Evolutionary conservation across 92 coral and sea anemone genomes (phyloP), one percentile per base, ranked within the genome.

Genomic region (Siderastrea radians): DNA sequence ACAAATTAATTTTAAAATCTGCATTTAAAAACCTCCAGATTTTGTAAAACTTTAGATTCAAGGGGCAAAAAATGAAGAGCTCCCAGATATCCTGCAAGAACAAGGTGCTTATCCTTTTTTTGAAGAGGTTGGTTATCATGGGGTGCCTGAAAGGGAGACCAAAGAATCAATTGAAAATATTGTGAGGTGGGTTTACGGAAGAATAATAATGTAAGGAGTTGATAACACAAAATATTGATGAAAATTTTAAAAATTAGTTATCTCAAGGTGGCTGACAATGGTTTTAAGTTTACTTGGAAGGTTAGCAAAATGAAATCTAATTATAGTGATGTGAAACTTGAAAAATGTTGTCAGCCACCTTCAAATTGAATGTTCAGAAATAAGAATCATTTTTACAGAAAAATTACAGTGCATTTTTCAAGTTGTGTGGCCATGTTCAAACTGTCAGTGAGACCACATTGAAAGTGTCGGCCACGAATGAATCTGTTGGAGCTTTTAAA

Each of bases 171-270:
- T 52, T 52, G 6, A 65, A 65, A 16, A 65, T 65, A 43, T 65
- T 65, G 70, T 65, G 43, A 65, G 70, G 47, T 65, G n/a, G 70
- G 70, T 65, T 61, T 61, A 61, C 66, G n/a, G n/a, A 61, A 61
- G 10, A 61, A 61, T 61, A 61, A 61, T 0, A 26, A 26, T 61
- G 12, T 9, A 61, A 61, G 66, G 12, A 61, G 15, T 16, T 61
- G 66, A 26, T 26, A 26, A 26, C 38, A 26, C 38, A 26, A 26
- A 26, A 26, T 26, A 26, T 26, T 26, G 38, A 26, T 26, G 38
- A 26, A 26, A 26, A 26, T 26, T 26, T 26, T 26, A 26, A 26
- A 26, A 26, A 26, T 26, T 26, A 26, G 38, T 26, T 26, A 26
- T 26, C 38, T 26, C 38, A 26, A 26, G 38, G 38, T 61, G 66